These are phyloP conservation scores for Discoglossus pictus DNA, from an alignment of 2,797 vertebrate genomes.

Conservation along the genomic window DNA sequence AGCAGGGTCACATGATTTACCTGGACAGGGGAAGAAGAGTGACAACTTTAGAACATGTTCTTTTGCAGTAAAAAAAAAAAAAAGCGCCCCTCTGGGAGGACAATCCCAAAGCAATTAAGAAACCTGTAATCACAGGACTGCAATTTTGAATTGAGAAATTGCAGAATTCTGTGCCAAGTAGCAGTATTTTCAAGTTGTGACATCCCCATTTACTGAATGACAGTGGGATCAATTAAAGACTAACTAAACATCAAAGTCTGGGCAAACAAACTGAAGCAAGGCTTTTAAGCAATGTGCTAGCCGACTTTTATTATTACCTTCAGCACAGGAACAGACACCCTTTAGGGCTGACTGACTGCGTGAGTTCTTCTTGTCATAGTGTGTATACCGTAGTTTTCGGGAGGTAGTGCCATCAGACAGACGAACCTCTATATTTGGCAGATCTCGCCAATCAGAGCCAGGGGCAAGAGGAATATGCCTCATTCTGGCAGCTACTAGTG, in stretches of 20 bases:
- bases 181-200: no score
- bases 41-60: no score
- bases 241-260: no score
- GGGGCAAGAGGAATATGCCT: conserved; percentile 91
- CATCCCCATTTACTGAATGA: no score
- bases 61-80: no score
- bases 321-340: conserved; percentile 89
- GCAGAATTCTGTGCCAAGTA: no score
- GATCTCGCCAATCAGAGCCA: conserved; percentile 93
- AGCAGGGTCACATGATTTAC: conserved; percentile 84
- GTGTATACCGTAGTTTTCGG: conserved; percentile 86
- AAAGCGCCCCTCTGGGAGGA: no score
- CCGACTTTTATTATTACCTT: conserved; percentile 68
- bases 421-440: conserved; percentile 92
- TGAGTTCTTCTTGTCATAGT: conserved; percentile 86
- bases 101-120: no score
- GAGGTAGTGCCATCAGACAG: conserved; percentile 86
- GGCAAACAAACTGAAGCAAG: no score
- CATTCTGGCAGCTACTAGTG: conserved; percentile 93
- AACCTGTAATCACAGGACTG: no score
- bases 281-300: not conserved
- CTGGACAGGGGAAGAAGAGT: conserved; percentile 61
- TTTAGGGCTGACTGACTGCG: conserved; percentile 81
- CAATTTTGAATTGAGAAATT: no score
- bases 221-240: no score